Evolutionary conservation across 2,888 invertebrate genomes (phyloP), one percentile per base, ranked within the genome.

Genomic region (Tinea pellionella): DNA sequence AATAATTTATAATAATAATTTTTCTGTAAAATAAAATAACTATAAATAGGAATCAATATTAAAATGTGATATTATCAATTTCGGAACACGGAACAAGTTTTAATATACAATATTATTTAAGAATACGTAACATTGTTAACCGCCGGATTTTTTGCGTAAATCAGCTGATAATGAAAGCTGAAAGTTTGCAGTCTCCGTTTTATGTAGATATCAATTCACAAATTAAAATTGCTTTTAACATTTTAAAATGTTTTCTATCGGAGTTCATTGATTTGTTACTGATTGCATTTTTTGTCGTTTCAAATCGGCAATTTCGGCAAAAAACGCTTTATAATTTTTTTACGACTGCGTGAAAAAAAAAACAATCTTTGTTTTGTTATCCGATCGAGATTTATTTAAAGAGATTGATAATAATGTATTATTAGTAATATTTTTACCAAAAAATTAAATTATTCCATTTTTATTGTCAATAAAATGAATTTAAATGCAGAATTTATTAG

Each of bases 261-360:
- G 47, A 47, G 47, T 47, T 47, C 47, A 47, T 47, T 47, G 47
- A 47, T 47, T 37, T 47, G 47, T 16, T 47, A 47, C 47, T 13
- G n/a, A 47, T 47, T 47, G 47, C 47, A 47, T 18, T 53, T 53
- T 53, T 53, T 53, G 53, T 24, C 24, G 24, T 53, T 18, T n/a
- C 4, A 24, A n/a, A 53, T 24, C 8, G 24, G n/a, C 53, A 53
- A 53, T 18, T 53, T 53, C 24, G 53, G 53, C 53, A 53, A 53
- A 53, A 53, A 53, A 53, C 11, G 53, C 16, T 13, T 47, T 47
- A 47, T 47, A 4, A 16, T 47, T 47, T 47, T 42, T 47, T 47
- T 47, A 15, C 15, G 15, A 47, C 47, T 15, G 15, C 47, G 15
- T 16, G 15, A 47, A 8, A 47, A 2, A n/a, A n/a, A 2, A 8